Base-by-base conservation (phyloP, 2,797 vertebrate species). In the Oreochromis mossambicus region DNA sequence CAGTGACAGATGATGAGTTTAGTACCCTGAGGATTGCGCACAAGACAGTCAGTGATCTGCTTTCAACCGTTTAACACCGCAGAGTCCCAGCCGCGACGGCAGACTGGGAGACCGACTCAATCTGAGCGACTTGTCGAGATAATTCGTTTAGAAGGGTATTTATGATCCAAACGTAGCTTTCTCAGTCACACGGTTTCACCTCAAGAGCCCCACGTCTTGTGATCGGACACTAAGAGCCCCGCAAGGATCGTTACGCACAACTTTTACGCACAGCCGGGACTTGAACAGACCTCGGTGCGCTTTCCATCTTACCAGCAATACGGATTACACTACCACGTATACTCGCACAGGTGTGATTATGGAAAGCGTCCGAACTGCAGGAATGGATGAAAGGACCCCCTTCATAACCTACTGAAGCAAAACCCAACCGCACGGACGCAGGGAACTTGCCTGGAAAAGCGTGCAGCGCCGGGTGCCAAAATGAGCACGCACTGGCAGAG, bases 1-100 rank as follows among this genome's bases (percentile, higher is more conserved):
- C 88, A 58, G 91, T 93, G 95, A 94, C 94, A 92, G 93, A 91
- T 93, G 94, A 96, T 93, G 86, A 92, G 92, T 92, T 94, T 81
- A 94, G 94, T 86, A 93, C 91, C 91, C 88, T 61, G 88, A 92
- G 93, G 89, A 92, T 93, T 95, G 92, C 91, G 92, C 93, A 90
- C 94, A 87, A 93, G 92, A 90, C 92, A 91, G 91, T 83, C 92
- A 83, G 88, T 88, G 94, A 95, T 95, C 93, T 85, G 88, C 91
- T 80, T 88, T 93, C 93, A 87, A 86, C 78, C 90, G 90, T 87
- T 92, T 87, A 89, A 84, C 91, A 86, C 36, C 77, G 86, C 90
- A 77, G 88, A 79, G 82, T 81, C 80, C 81, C 76, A 43, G 75
- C 73, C 63, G 83, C 87, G 56, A 82, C 32, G 73, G 80, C 73